These are phyloP conservation scores for Stratiomys singularior DNA, from an alignment of 2,888 invertebrate genomes.

Conservation along the genomic window DNA sequence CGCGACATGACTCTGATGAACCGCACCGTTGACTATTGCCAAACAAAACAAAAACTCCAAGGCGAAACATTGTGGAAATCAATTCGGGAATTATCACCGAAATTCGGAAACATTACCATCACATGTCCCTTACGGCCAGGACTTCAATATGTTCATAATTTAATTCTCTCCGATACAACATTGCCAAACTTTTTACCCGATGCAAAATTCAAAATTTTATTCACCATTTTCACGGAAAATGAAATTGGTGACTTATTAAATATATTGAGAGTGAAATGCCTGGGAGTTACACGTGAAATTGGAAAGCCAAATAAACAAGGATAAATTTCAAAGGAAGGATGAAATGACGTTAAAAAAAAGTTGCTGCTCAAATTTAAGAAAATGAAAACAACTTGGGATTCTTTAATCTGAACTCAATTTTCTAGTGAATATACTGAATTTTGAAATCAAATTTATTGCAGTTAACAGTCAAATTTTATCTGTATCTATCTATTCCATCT, in stretches of 20 bases:
- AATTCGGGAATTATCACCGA: neutral
- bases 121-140: neutral
- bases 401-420: no score
- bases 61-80: neutral
- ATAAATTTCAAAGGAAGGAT: no score
- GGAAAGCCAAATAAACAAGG: no score
- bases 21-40: constrained; percentile 10
- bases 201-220: neutral
- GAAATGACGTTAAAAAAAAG: no score
- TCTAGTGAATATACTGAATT: no score
- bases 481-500: no score
- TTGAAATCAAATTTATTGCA: no score
- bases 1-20: constrained; percentile 11
- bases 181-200: constrained; percentile 15
- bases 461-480: no score
- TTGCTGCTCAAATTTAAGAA: no score
- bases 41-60: neutral
- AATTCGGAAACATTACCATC: neutral
- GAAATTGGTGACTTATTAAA: neutral
- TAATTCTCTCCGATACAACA: neutral
- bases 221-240: constrained; percentile 12
- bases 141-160: neutral
- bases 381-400: no score
- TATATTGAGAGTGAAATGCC: neutral
- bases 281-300: no score